Evolutionary conservation across 2,113 vertebrate genomes (phyloP).

Genomic region (Alethe diademata): DNA sequence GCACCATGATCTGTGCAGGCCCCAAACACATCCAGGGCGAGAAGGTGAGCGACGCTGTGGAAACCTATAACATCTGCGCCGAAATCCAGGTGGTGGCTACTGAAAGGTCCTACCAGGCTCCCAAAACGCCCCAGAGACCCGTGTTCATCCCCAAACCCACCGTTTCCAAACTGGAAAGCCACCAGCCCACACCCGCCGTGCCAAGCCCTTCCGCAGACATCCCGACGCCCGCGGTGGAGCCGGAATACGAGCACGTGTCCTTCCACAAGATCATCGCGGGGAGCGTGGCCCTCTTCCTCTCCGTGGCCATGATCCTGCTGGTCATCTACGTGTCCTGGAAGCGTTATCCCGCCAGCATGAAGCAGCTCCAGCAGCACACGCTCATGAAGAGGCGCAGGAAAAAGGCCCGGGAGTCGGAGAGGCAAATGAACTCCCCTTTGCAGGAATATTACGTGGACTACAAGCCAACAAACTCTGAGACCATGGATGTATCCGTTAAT

Average conservation of each 20-base stretch:
- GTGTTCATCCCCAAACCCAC: constrained; percentile 80
- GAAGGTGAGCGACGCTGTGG: constrained; percentile 92
- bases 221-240: constrained; percentile 78
- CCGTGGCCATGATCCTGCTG: constrained; percentile 93
- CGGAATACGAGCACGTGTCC: constrained; percentile 91
- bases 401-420: constrained; percentile 88
- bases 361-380: constrained; percentile 92
- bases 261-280: constrained; percentile 97
- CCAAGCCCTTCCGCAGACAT: constrained; percentile 74
- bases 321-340: constrained; percentile 98
- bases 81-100: constrained; percentile 78
- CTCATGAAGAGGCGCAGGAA: constrained; percentile 90
- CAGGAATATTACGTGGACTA: constrained; percentile 99
- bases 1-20: constrained; percentile 92
- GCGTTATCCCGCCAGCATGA: constrained; percentile 94
- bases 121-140: constrained; percentile 77
- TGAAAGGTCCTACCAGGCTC: constrained; percentile 76
- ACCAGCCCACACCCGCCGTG: constrained; percentile 46
- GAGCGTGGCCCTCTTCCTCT: constrained; percentile 92
- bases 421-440: constrained; percentile 92
- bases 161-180: constrained; percentile 73
- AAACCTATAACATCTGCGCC: constrained; percentile 87
- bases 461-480: constrained; percentile 97
- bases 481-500: constrained; percentile 97
- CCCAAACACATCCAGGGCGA: constrained; percentile 94